Percentiles rank a stretch among this genome's conserved stretches.
Conservation (phyloP, 2,797 vertebrate genomes). For the Ciconia nigra region DNA sequence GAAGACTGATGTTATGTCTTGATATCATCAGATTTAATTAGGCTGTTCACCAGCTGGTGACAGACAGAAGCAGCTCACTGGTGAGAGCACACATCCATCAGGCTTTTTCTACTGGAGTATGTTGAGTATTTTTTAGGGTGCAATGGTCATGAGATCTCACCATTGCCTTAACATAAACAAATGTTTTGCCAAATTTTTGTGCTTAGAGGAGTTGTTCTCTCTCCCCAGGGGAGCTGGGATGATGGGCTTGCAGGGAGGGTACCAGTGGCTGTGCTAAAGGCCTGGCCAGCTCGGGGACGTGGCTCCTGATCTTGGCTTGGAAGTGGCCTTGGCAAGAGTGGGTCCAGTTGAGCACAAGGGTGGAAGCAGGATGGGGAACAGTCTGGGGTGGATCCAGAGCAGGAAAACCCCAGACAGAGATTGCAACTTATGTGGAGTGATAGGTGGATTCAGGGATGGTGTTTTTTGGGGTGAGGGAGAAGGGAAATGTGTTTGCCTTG, state of each 20-base stretch:
- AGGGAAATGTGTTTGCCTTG: background rate
- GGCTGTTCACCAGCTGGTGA: background rate
- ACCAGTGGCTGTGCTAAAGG: background rate
- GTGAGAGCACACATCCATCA: background rate
- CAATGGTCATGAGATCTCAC: background rate
- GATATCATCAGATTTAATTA: background rate
- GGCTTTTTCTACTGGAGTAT: background rate
- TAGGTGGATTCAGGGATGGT: background rate
- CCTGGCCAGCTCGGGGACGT: background rate
- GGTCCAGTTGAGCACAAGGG: background rate
- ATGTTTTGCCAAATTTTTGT: background rate
- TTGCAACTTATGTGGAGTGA: background rate
- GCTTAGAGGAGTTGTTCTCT: background rate
- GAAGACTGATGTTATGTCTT: background rate
- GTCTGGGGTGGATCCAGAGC: background rate
- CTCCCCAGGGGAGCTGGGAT: background rate
- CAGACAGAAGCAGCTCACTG: background rate
- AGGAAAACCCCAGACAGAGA: background rate
- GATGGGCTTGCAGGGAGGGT: background rate
- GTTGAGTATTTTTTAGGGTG: background rate
- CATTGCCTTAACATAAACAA: background rate
- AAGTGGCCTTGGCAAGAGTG: background rate
- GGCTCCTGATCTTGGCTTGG: background rate
- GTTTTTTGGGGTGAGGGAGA: background rate
- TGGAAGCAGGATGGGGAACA: background rate